Evolutionary conservation across 1,140 invertebrate species (phyloP).

Genomic region (Piezodorus guildinii): DNA sequence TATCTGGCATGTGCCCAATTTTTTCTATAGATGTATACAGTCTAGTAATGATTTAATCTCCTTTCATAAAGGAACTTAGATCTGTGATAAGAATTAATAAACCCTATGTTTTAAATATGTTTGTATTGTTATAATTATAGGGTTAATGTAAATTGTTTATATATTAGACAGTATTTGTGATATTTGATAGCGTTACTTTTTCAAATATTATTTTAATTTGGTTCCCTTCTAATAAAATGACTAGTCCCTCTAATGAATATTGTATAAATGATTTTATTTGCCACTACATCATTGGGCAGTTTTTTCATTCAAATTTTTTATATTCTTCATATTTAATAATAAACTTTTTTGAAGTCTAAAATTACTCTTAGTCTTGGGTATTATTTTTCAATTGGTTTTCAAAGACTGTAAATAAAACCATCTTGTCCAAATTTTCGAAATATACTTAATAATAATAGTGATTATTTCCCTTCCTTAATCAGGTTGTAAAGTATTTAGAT

Average conservation of each 20-base stretch:
- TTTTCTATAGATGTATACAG: neutral
- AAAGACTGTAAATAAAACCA: neutral
- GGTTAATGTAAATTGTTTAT: constrained; percentile 1
- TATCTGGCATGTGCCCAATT: neutral
- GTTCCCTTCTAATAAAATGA: neutral
- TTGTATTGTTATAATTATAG: neutral
- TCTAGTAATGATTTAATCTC: constrained; percentile 7
- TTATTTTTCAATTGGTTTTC: neutral
- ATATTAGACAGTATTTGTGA: constrained; percentile 10
- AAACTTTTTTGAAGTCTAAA: neutral
- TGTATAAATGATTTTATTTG: constrained; percentile 4
- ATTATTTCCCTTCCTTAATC: neutral
- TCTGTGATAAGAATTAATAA: constrained; percentile 9
- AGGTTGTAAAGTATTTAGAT: neutral
- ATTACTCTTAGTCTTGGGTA: neutral
- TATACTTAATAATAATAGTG: neutral
- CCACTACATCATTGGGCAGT: constrained; percentile 9
- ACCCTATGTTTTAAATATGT: constrained; percentile 3
- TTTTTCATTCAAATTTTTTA: neutral
- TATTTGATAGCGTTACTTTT: neutral
- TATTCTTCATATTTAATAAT: neutral
- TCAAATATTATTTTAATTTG: neutral
- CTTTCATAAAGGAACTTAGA: constrained; percentile 14
- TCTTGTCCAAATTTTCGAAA: neutral
- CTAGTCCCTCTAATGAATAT: neutral